Evolutionary conservation across 2,113 vertebrate genomes (phyloP).

Genomic region (Muntiacus muntjak): DNA sequence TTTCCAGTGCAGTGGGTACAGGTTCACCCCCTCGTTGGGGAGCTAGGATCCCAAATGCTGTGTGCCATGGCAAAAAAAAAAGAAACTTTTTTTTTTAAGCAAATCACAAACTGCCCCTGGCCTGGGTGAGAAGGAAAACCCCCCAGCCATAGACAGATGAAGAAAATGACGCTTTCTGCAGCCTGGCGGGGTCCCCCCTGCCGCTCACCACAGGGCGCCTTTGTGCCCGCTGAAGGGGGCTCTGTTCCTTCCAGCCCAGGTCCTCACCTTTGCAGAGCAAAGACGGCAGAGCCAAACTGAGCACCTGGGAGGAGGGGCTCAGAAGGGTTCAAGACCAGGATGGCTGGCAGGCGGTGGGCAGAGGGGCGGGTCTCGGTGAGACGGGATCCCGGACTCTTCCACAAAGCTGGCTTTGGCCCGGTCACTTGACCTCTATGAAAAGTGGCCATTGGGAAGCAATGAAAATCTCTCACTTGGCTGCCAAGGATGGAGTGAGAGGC

Average conservation of each 20-base stretch:
- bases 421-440: background rate
- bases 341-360: fast-evolving
- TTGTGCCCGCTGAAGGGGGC: background rate
- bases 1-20: background rate
- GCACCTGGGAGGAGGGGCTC: background rate
- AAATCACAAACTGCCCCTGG: background rate
- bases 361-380: background rate
- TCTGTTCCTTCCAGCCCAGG: background rate
- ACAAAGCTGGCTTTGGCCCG: background rate
- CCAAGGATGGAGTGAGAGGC: background rate
- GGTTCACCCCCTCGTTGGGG: background rate
- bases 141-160: background rate
- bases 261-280: background rate
- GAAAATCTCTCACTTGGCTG: background rate
- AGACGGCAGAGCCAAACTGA: background rate
- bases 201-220: too few species aligned
- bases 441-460: background rate
- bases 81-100: background rate
- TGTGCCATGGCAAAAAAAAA: background rate
- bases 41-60: background rate
- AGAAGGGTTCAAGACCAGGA: background rate
- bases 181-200: background rate
- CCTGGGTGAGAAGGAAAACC: background rate
- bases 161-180: background rate
- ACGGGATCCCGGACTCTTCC: background rate